phyloP scores from a whole-genome alignment of 2,888 invertebrate genomes.

The Meandrusa payeni region DNA sequence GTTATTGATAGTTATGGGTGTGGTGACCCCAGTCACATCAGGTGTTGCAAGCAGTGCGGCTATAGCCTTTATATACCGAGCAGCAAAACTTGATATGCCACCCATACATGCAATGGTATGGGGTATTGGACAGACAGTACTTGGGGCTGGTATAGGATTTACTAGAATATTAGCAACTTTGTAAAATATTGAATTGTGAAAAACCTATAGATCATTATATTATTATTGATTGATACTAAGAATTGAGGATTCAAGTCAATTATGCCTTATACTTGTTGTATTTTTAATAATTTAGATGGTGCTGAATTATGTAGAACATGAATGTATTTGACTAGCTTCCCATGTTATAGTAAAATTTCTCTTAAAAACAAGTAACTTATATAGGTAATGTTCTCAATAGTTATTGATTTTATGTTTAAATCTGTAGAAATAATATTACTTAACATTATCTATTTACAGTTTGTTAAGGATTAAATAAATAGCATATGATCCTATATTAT shows the following conservation, averaged over 20 bases:
- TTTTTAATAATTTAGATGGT: conserved; percentile 22
- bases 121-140: conserved; percentile 96
- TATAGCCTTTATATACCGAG: conserved; percentile 95
- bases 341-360: conserved; percentile 10
- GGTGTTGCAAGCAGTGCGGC: conserved; percentile 95
- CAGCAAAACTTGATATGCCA: conserved; percentile 93
- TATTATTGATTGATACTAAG: not conserved
- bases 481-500: too few species aligned
- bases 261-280: conserved; percentile 22
- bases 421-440: not conserved
- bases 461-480: not conserved
- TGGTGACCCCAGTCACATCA: conserved; percentile 92
- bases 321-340: conserved; percentile 8
- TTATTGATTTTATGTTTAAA: not conserved
- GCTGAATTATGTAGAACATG: conserved; percentile 11
- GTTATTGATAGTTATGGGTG: conserved; percentile 92
- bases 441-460: not conserved
- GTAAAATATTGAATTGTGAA: conserved; percentile 61
- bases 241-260: conserved; percentile 22
- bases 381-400: conserved; percentile 7
- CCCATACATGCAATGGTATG: conserved; percentile 95
- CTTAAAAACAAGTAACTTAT: conserved; percentile 3
- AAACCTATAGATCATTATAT: not conserved
- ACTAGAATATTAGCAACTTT: conserved; percentile 96
- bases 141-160: conserved; percentile 94